Conservation (phyloP, 2,888 invertebrate species). For the Scaptomyza tumidula region DNA sequence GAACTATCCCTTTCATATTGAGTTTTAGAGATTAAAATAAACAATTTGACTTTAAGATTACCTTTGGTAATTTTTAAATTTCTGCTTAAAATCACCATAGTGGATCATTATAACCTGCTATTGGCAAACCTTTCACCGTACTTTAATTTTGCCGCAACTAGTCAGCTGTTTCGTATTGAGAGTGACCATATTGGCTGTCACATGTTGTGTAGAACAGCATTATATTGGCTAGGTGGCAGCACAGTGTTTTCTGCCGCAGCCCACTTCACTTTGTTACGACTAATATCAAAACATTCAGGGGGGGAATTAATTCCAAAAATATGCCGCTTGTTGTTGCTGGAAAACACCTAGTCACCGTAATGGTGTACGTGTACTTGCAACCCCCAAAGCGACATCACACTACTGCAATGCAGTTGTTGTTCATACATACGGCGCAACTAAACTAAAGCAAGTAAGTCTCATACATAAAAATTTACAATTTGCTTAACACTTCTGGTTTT, state of each 20-base stretch:
- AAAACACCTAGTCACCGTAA: conserved; percentile 29
- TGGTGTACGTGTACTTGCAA: conserved; percentile 55
- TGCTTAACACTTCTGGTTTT: conserved; percentile 11
- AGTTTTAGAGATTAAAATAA: conserved; percentile 54
- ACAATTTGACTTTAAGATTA: no score
- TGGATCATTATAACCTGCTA: no score
- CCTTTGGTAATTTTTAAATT: no score
- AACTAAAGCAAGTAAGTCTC: conserved; percentile 52
- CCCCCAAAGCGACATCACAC: conserved; percentile 42
- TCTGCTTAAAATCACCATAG: no score
- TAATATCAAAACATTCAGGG: conserved; percentile 47
- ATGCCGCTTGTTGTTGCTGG: conserved; percentile 49
- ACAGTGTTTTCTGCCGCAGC: not conserved
- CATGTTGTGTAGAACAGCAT: not conserved
- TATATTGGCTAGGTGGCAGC: not conserved
- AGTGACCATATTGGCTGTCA: not conserved
- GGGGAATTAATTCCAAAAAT: conserved; percentile 25
- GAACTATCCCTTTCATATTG: conserved; percentile 82
- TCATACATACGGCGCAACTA: conserved; percentile 38
- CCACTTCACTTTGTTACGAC: conserved; percentile 31
- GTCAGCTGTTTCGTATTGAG: not conserved
- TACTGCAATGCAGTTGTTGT: conserved; percentile 60
- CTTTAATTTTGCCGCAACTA: not conserved
- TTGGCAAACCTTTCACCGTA: not conserved
- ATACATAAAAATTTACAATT: conserved; percentile 1